A percentile compares a stretch with the other conserved stretches of the same genome.
These are phyloP conservation scores for Argentina silus DNA, from an alignment of 2,797 vertebrate species.

Conservation along the genomic window DNA sequence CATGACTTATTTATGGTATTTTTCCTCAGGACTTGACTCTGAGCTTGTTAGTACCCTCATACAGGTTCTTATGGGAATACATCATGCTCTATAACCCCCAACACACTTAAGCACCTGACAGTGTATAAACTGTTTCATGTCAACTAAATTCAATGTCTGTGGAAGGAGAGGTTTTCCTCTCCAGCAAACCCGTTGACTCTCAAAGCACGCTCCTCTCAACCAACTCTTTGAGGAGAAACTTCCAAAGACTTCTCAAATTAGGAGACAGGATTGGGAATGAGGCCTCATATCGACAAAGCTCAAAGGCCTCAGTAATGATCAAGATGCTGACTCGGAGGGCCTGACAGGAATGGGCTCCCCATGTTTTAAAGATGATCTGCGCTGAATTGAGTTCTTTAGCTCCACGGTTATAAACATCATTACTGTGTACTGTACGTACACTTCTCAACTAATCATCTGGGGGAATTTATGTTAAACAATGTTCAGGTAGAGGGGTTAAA, in stretches of 20 bases:
- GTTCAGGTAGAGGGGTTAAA: constrained; percentile 59
- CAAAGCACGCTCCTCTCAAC: constrained; percentile 58
- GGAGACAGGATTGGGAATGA: constrained; percentile 46
- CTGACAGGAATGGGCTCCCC: constrained; percentile 60
- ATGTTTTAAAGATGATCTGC: constrained; percentile 51
- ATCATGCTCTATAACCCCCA: background rate
- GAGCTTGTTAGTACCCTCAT: constrained; percentile 23
- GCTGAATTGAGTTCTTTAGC: constrained; percentile 57
- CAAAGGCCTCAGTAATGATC: constrained; percentile 70
- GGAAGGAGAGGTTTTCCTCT: constrained; percentile 56
- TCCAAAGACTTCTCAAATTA: constrained; percentile 66
- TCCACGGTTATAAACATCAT: constrained; percentile 67
- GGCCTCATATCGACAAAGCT: constrained; percentile 63
- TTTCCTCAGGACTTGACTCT: constrained; percentile 35
- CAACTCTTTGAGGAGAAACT: constrained; percentile 66
- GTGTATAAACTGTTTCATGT: constrained; percentile 36
- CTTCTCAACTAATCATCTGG: constrained; percentile 62
- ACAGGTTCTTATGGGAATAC: too few species aligned
- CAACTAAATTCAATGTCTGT: constrained; percentile 32
- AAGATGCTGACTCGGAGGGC: constrained; percentile 52
- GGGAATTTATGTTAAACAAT: constrained; percentile 63
- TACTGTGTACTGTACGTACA: constrained; percentile 32
- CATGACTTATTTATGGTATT: constrained; percentile 56
- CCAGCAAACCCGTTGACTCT: constrained; percentile 57
- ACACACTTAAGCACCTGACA: constrained; percentile 35